These are phyloP conservation scores for Diplazon laetatorius DNA, from an alignment of 2,888 invertebrate genomes.

Conservation along the genomic window DNA sequence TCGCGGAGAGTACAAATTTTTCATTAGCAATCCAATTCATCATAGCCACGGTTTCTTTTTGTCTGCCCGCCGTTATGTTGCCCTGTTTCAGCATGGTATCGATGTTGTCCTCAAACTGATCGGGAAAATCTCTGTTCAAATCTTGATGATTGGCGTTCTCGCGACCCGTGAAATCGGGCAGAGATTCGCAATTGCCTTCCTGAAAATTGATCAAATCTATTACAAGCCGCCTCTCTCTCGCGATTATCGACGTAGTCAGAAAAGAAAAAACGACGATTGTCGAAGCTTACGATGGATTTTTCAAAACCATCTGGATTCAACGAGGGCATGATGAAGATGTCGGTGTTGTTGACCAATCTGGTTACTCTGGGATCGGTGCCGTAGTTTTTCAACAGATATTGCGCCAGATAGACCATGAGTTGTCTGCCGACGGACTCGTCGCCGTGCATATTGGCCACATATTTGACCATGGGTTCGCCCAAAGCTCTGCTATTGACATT, in stretches of 20 bases:
- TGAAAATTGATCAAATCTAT: constrained; percentile 78
- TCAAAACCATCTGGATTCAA: constrained; percentile 99
- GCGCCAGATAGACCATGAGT: constrained; percentile 91
- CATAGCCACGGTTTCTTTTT: constrained; percentile 94
- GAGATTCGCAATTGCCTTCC: constrained; percentile 92
- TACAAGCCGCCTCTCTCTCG: too few species aligned
- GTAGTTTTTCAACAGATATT: constrained; percentile 92
- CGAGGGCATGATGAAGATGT: constrained; percentile 97
- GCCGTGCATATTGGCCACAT: constrained; percentile 98
- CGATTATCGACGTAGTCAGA: background rate
- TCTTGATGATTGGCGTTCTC: constrained; percentile 92
- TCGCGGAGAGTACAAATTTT: constrained; percentile 96
- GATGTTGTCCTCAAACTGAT: constrained; percentile 87
- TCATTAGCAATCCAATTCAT: constrained; percentile 94
- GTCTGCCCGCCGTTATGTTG: constrained; percentile 85
- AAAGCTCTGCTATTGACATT: constrained; percentile 86
- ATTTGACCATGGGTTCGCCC: constrained; percentile 94
- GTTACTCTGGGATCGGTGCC: constrained; percentile 88
- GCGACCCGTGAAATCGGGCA: constrained; percentile 87
- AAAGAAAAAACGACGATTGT: background rate
- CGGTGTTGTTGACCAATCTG: constrained; percentile 91
- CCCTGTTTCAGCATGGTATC: constrained; percentile 80
- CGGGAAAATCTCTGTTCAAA: constrained; percentile 96
- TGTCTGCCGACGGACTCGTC: constrained; percentile 96
- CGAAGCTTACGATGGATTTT: constrained; percentile 87